phyloP scores from a whole-genome alignment of 2,888 invertebrate species.

The Rhamphomyia laevipes region DNA sequence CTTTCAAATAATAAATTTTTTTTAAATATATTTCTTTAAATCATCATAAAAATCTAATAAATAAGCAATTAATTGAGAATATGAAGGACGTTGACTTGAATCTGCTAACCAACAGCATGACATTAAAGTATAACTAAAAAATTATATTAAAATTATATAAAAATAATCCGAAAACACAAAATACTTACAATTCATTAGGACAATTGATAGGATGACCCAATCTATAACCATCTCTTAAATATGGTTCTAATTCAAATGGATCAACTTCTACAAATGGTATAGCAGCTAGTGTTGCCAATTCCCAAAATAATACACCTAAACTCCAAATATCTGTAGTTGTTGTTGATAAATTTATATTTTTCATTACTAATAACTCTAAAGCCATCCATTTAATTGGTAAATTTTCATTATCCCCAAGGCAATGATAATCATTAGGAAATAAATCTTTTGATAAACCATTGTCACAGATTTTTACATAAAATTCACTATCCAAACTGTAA shows the following conservation, averaged over 20 bases:
- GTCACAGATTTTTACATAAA: constrained; percentile 74
- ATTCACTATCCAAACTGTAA: constrained; percentile 61
- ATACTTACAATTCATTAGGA: constrained; percentile 81
- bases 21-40: constrained; percentile 43
- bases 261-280: constrained; percentile 79
- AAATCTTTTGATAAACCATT: constrained; percentile 71
- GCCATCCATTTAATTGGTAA: constrained; percentile 89
- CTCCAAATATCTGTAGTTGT: constrained; percentile 67
- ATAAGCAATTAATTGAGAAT: constrained; percentile 46
- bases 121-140: constrained; percentile 44
- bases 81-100: constrained; percentile 46
- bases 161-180: background rate
- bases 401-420: constrained; percentile 86
- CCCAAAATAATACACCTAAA: constrained; percentile 85
- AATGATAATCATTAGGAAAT: constrained; percentile 61
- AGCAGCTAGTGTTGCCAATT: constrained; percentile 79
- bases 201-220: constrained; percentile 87
- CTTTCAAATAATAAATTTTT: background rate
- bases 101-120: constrained; percentile 47
- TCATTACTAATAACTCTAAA: constrained; percentile 66
- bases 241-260: constrained; percentile 80
- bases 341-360: constrained; percentile 51
- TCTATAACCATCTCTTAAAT: constrained; percentile 78
- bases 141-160: constrained; percentile 2
- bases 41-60: constrained; percentile 48